These are phyloP conservation scores for Melinaea marsaeus DNA, from an alignment of 2,888 invertebrate species.

Conservation along the genomic window DNA sequence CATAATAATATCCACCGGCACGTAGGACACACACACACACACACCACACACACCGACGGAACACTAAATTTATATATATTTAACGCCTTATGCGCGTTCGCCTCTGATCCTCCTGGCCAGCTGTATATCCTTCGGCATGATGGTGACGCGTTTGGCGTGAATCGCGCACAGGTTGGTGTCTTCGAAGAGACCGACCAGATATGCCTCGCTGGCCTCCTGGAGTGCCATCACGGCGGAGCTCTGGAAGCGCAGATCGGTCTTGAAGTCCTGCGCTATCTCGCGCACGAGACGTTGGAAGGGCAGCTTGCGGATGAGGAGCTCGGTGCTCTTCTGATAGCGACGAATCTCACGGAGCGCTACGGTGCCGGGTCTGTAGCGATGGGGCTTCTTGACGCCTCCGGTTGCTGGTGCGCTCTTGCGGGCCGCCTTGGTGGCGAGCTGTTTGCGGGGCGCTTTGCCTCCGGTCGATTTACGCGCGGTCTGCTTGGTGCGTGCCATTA, in stretches of 20 bases:
- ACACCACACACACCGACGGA: no score
- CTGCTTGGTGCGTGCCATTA: conserved; percentile 55
- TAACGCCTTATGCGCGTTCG: conserved; percentile 87
- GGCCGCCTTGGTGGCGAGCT: conserved; percentile 61
- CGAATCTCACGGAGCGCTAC: conserved; percentile 83
- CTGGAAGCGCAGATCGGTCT: conserved; percentile 96
- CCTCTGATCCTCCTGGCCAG: conserved; percentile 97
- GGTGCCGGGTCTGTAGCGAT: conserved; percentile 82
- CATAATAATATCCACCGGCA: no score
- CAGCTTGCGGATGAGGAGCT: conserved; percentile 85
- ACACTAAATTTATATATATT: no score
- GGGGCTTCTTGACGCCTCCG: conserved; percentile 85
- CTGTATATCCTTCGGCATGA: conserved; percentile 98
- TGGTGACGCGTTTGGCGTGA: conserved; percentile 97
- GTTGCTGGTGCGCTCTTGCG: conserved; percentile 84
- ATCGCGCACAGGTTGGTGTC: conserved; percentile 98
- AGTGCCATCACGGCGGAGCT: conserved; percentile 93
- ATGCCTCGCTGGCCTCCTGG: conserved; percentile 94
- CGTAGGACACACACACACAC: no score
- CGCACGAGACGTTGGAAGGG: conserved; percentile 93
- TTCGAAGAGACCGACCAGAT: conserved; percentile 95
- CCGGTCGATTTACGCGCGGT: no score
- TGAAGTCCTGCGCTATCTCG: conserved; percentile 97
- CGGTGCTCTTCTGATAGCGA: conserved; percentile 88
- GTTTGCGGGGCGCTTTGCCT: no score